Base-by-base conservation (phyloP, 2,888 invertebrate genomes). In the Cinara cedri region DNA sequence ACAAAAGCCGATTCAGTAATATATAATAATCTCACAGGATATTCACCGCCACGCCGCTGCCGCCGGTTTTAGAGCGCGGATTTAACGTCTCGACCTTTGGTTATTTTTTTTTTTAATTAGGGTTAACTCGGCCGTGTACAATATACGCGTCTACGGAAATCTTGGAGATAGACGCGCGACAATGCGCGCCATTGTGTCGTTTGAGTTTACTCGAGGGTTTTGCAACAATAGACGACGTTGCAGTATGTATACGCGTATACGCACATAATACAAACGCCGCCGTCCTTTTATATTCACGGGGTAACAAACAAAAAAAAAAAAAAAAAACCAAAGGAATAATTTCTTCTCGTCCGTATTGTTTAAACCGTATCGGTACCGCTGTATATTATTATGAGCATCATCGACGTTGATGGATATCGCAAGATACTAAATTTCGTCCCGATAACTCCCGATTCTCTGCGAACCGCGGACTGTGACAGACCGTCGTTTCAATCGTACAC, bases 181-280 rank as follows among this genome's bases (percentile, higher is more conserved):
- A 74, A 74, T 54, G 74, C 51, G n/a, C 54, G 14, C 63, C 11
- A 74, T 74, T 74, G 74, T 74, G 72, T 51, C 10, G 49, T 51
- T 10, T 51, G 72, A 46, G 60, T 63, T 42, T 42, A 74, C 63
- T 62, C 74, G 54, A 54, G 63, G 63, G 74, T n/a, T 54, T 34
- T 16, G 11, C 51, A 51, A 74, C 74, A 74, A 74, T 65, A 63
- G 54, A 24, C 42, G 24, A 24, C 46, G 21, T 19, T 21, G 9
- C 8, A 16, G 42, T 6, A 34, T n/a, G n/a, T n/a, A n/a, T n/a
- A n/a, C n/a, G 16, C 57, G 14, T 60, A 54, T 21, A 44, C 2
- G 2, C 21, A 21, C 10, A n/a, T n/a, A 49, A n/a, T 24, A 16
- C 10, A 2, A n/a, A 68, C 68, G 51, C 14, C 68, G 51, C 14